Conservation (phyloP, 2,888 invertebrate species). For the Melitaea athalia region DNA sequence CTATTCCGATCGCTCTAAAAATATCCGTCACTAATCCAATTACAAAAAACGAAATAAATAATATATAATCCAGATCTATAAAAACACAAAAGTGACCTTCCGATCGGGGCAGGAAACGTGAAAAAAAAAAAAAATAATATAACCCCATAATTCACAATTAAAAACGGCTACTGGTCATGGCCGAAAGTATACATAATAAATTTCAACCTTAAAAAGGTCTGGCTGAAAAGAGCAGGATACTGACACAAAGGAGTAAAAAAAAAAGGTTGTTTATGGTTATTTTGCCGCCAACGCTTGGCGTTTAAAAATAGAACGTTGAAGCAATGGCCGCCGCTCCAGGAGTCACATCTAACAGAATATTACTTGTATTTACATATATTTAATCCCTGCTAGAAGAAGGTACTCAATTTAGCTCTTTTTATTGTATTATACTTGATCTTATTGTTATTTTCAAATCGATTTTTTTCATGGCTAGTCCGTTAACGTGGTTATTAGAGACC, state of each 20-base stretch:
- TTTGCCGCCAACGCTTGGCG: constrained; percentile 76
- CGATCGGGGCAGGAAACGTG: constrained; percentile 66
- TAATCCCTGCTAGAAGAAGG: neutral
- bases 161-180: constrained; percentile 80
- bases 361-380: neutral
- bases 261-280: constrained; percentile 76
- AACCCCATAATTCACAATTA: constrained; percentile 81
- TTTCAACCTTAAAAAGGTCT: constrained; percentile 78
- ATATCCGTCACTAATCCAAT: constrained; percentile 66
- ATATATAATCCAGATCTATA: constrained; percentile 65
- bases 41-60: constrained; percentile 54
- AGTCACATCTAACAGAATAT: constrained; percentile 17
- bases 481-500: no score
- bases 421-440: neutral
- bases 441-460: no score
- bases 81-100: constrained; percentile 75
- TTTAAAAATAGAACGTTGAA: constrained; percentile 73
- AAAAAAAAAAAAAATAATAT: constrained; percentile 58
- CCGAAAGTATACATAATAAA: constrained; percentile 80
- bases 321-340: constrained; percentile 39
- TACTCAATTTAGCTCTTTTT: neutral
- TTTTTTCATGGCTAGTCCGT: no score
- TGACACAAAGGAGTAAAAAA: constrained; percentile 71
- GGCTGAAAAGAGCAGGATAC: constrained; percentile 80
- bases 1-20: constrained; percentile 60